A percentile compares a stretch with the other conserved stretches of the same genome.
phyloP scores from a whole-genome alignment of 2,113 vertebrate species.

The Silurus meridionalis region DNA sequence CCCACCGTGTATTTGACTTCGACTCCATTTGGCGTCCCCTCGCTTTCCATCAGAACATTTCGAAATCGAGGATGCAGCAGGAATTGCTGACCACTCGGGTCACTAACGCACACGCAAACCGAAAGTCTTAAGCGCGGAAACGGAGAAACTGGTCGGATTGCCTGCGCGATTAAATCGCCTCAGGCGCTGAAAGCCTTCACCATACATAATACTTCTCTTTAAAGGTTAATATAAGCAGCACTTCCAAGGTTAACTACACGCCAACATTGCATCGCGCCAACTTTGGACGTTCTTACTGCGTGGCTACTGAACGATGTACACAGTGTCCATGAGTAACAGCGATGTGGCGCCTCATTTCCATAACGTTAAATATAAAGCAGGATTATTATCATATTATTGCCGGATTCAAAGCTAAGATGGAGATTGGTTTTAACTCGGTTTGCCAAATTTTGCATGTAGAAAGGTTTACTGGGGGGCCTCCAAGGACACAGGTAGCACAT shows the following conservation, averaged over 20 bases:
- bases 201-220: slow-evolving; percentile 64
- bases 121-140: slow-evolving; percentile 27
- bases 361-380: background rate
- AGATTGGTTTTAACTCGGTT: background rate
- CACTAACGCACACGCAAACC: background rate
- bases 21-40: slow-evolving; percentile 27
- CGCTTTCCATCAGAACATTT: slow-evolving; percentile 12
- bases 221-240: slow-evolving; percentile 73
- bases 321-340: background rate
- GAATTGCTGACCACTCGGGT: slow-evolving; percentile 4
- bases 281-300: too few relatives aligned
- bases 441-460: slow-evolving; percentile 53
- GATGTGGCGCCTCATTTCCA: background rate
- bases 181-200: slow-evolving; percentile 20
- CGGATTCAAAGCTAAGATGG: background rate
- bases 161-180: slow-evolving; percentile 40
- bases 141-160: slow-evolving; percentile 37
- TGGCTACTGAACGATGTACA: too few relatives aligned
- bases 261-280: background rate
- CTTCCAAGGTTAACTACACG: slow-evolving; percentile 61
- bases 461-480: background rate
- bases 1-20: slow-evolving; percentile 31
- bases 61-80: slow-evolving; percentile 45
- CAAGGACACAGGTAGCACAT: background rate
- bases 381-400: background rate